Conservation (phyloP, 1,140 invertebrate species). For the Hyles euphorbiae region DNA sequence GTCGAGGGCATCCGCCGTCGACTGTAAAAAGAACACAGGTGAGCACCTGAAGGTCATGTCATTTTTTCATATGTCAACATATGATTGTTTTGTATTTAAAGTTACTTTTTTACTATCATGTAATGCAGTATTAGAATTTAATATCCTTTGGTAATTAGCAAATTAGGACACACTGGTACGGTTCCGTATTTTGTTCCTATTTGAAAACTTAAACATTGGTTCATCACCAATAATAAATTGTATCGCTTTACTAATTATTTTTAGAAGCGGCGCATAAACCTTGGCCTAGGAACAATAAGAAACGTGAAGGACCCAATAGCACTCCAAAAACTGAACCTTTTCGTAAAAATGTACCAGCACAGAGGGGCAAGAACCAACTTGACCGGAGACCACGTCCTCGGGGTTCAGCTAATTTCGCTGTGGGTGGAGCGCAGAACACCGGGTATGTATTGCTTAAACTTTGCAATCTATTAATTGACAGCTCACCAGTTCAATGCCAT, state of each 20-base stretch:
- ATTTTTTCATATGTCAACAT: constrained; percentile 12
- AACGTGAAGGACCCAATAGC: constrained; percentile 78
- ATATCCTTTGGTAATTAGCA: too few relatives aligned
- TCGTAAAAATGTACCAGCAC: constrained; percentile 49
- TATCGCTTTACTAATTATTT: constrained; percentile 3
- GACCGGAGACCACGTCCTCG: constrained; percentile 87
- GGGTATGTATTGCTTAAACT: constrained; percentile 64
- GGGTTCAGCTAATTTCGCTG: constrained; percentile 76
- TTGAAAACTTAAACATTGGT: too few relatives aligned
- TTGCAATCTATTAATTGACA: too few relatives aligned
- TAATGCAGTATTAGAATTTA: too few relatives aligned
- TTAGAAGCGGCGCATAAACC: constrained; percentile 74
- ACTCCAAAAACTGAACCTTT: constrained; percentile 78
- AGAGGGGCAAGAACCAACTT: constrained; percentile 64
- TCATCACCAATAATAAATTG: neutral
- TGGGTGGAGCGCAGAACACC: constrained; percentile 84
- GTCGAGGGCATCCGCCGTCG: constrained; percentile 78
- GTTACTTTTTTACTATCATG: too few relatives aligned
- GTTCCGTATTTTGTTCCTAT: too few relatives aligned
- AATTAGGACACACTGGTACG: too few relatives aligned
- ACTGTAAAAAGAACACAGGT: constrained; percentile 85
- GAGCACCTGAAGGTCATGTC: constrained; percentile 35
- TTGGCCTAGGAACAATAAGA: constrained; percentile 79
- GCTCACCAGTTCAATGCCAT: too few relatives aligned
- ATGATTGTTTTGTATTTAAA: constrained; percentile 5